Evolutionary conservation across 2,888 invertebrate species (phyloP).

Genomic region (Galeopsomyia nigrocyanea): DNA sequence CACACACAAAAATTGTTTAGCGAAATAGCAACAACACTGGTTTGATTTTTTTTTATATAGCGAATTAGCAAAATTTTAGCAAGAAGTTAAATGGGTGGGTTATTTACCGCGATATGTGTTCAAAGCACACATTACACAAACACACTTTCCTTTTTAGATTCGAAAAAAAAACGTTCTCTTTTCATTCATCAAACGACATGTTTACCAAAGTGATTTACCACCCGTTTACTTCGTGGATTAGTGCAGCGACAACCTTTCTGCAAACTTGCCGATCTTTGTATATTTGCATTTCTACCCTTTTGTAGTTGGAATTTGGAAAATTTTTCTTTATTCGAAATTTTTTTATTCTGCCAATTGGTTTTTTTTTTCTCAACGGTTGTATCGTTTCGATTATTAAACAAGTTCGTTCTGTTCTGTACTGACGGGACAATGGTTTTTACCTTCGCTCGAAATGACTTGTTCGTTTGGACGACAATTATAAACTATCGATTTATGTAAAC

Average conservation of each 20-base stretch:
- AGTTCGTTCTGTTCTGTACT: no score
- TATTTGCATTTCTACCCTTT: constrained; percentile 44
- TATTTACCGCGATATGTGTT: background rate
- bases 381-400: constrained; percentile 18
- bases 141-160: background rate
- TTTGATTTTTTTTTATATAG: constrained; percentile 33
- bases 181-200: background rate
- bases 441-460: no score
- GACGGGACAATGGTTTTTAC: no score
- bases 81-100: constrained; percentile 41
- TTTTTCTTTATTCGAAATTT: constrained; percentile 10
- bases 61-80: constrained; percentile 37
- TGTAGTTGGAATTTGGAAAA: constrained; percentile 9
- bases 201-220: constrained; percentile 25
- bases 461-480: no score
- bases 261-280: constrained; percentile 49
- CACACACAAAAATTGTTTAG: constrained; percentile 45
- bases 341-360: constrained; percentile 12
- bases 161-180: no score
- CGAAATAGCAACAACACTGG: constrained; percentile 47
- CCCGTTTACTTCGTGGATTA: constrained; percentile 38
- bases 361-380: background rate
- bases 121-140: background rate
- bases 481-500: no score
- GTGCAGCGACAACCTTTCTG: constrained; percentile 48